Conservation (phyloP, 2,888 invertebrate species). For the Drosophila koepferae region DNA sequence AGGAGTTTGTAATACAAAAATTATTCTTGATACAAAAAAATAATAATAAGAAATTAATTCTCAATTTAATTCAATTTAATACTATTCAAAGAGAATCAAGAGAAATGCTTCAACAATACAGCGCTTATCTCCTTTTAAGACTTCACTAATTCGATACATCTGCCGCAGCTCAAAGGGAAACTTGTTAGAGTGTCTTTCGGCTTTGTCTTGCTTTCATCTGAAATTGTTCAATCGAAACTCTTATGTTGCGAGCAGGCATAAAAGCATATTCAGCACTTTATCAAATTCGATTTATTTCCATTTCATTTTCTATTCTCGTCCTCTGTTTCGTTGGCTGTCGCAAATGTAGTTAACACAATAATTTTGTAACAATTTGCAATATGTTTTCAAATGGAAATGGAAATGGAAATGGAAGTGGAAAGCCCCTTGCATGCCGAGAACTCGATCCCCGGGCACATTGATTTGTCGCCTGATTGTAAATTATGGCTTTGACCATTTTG, state of each 20-base stretch:
- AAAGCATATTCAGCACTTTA: slow-evolving; percentile 27
- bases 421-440: neutral
- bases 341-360: slow-evolving; percentile 56
- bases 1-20: neutral
- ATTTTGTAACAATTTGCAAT: slow-evolving; percentile 61
- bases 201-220: neutral
- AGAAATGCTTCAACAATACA: neutral
- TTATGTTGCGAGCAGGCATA: neutral
- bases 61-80: too few relatives aligned
- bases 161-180: neutral
- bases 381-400: slow-evolving; percentile 29
- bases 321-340: slow-evolving; percentile 26
- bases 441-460: slow-evolving; percentile 45
- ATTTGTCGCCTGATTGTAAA: slow-evolving; percentile 68
- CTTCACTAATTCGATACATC: neutral
- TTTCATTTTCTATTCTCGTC: neutral
- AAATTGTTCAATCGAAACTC: neutral
- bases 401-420: neutral
- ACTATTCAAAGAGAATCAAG: neutral
- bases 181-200: too few relatives aligned
- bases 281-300: slow-evolving; percentile 23
- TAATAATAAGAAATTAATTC: too few relatives aligned
- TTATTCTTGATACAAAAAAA: too few relatives aligned
- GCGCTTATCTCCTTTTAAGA: neutral
- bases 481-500: slow-evolving; percentile 65